A percentile compares a stretch with the other conserved stretches of the same genome.
phyloP scores from a whole-genome alignment of 2,888 invertebrate genomes.

The Schrankia costaestrigalis region DNA sequence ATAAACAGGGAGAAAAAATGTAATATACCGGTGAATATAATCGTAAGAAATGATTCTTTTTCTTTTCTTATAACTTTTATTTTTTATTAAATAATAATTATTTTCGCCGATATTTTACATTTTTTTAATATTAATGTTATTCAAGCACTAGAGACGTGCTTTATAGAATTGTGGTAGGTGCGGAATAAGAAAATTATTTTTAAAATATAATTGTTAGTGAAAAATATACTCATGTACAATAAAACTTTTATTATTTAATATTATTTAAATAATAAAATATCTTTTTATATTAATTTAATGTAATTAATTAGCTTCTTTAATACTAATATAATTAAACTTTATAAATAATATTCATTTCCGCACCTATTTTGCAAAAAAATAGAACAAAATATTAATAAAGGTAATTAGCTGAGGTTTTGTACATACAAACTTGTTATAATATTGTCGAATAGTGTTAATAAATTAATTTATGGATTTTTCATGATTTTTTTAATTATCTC shows the following conservation, averaged over 20 bases:
- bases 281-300: no score
- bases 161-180: slow-evolving; percentile 9
- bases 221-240: no score
- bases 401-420: slow-evolving; percentile 61
- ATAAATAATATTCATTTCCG: slow-evolving; percentile 4
- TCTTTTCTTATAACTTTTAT: neutral
- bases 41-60: slow-evolving; percentile 1
- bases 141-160: slow-evolving; percentile 22
- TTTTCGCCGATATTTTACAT: slow-evolving; percentile 12
- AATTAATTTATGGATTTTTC: slow-evolving; percentile 79
- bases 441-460: slow-evolving; percentile 77
- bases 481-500: slow-evolving; percentile 31
- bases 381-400: slow-evolving; percentile 35
- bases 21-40: slow-evolving; percentile 16
- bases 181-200: slow-evolving; percentile 12
- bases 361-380: slow-evolving; percentile 23
- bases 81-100: slow-evolving; percentile 4
- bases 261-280: no score
- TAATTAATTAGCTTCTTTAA: no score
- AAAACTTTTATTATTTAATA: no score
- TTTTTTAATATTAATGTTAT: slow-evolving; percentile 14
- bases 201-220: no score
- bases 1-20: slow-evolving; percentile 22
- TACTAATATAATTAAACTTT: no score
- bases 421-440: slow-evolving; percentile 75